Percentiles rank a stretch among this genome's conserved stretches.
These are phyloP conservation scores for Drosophila picticornis DNA, from an alignment of 2,888 invertebrate genomes.

Conservation along the genomic window DNA sequence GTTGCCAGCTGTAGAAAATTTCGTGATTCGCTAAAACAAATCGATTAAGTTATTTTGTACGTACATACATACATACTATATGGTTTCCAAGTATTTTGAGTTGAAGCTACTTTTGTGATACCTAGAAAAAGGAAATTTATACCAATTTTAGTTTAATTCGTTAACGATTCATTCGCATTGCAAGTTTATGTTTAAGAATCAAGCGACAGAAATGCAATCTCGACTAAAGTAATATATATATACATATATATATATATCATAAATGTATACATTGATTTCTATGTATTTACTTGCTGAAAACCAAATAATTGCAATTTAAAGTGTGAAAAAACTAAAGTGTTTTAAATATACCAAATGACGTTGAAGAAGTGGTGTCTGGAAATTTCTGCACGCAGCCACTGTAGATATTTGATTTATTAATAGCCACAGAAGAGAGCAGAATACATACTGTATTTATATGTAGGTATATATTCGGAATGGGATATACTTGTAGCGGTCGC, in stretches of 20 bases:
- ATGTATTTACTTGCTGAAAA: constrained; percentile 80
- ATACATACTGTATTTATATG: constrained; percentile 8
- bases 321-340: constrained; percentile 52
- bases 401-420: constrained; percentile 39
- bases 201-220: constrained; percentile 56
- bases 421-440: constrained; percentile 26
- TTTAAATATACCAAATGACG: constrained; percentile 23
- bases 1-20: constrained; percentile 45
- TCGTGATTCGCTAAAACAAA: constrained; percentile 36
- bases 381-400: constrained; percentile 31
- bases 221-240: constrained; percentile 39
- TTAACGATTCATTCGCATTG: constrained; percentile 52
- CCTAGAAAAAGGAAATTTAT: constrained; percentile 55
- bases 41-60: constrained; percentile 48
- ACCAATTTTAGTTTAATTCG: constrained; percentile 63
- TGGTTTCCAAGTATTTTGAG: constrained; percentile 42
- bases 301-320: constrained; percentile 69
- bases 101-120: constrained; percentile 80
- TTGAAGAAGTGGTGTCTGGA: not conserved
- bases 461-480: not conserved
- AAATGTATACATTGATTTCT: constrained; percentile 63
- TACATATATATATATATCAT: constrained; percentile 33
- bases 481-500: not conserved
- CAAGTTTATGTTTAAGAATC: constrained; percentile 40
- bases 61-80: constrained; percentile 17